Evolutionary conservation across 2,797 vertebrate genomes (phyloP).

Genomic region (Gambusia yucatana): DNA sequence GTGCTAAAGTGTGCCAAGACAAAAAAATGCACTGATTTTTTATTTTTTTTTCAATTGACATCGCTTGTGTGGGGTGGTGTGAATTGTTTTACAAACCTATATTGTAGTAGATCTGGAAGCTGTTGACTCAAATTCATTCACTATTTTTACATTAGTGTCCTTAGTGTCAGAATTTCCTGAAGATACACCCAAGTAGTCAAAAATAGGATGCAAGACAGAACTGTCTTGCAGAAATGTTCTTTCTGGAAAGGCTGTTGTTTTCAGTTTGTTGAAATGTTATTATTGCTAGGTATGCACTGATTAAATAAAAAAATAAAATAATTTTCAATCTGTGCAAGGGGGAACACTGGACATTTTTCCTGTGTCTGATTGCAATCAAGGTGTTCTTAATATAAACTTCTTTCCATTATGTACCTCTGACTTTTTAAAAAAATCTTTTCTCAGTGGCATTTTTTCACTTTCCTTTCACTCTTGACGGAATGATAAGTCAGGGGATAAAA

Average conservation of each 20-base stretch:
- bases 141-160: background rate
- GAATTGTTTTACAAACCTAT: background rate
- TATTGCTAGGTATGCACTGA: background rate
- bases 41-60: background rate
- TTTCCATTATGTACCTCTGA: background rate
- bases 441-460: background rate
- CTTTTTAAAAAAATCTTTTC: background rate
- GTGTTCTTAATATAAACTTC: background rate
- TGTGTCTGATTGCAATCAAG: background rate
- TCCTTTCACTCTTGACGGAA: background rate
- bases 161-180: background rate
- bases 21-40: background rate
- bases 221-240: background rate
- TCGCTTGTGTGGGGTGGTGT: background rate
- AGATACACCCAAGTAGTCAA: background rate
- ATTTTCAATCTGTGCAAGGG: background rate
- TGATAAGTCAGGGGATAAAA: conserved; percentile 4
- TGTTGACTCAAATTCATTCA: background rate
- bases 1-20: background rate
- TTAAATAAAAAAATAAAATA: background rate
- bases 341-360: background rate
- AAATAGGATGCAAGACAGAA: background rate
- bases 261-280: background rate
- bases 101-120: background rate
- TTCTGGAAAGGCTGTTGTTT: background rate